Base-by-base conservation (phyloP, 2,797 vertebrate genomes). In the Atherinosoma microstoma region DNA sequence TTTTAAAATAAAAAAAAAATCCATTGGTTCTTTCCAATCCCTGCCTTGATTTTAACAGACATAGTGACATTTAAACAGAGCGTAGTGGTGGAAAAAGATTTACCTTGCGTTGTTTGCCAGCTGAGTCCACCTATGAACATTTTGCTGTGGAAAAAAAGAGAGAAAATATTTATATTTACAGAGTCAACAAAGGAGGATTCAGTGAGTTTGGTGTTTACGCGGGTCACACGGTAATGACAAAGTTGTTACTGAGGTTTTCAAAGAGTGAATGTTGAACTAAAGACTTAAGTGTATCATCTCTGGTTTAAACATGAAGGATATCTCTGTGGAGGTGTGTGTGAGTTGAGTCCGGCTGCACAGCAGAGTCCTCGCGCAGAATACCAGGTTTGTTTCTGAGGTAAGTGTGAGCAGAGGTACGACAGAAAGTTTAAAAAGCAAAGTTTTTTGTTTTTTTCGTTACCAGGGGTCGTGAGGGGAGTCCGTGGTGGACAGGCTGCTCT, bases 101-200 rank as follows among this genome's bases (percentile, higher is more conserved):
- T 95, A 98, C 97, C 97, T 98, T 98, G 97, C 87, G 97, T 98
- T 67, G 97, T 98, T 90, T 98, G 97, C 97, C 97, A 98, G 93
- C 97, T 98, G 87, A 97, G 95, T 94, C 97, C 97, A 89, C 97
- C 97, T 93, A 98, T 97, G 94, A 98, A 98, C 97, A 98, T 98
- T 95, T 98, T 98, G 93, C 97, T 98, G 94, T 77, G 92, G 89
- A 86, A 89, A 84, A 53, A 78, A 86, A 75, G 73, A 62, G 36
- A 87, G n/a, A 78, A 71, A 78, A 79, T 7, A 57, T 83, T 67
- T 27, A 54, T 58, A 77, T 73, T 72, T 65, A 40, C 59, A 68
- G 22, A 27, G 78, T 72, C 22, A 75, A 64, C 42, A 62, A 53
- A 57, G 13, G 34, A 38, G 20, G 24, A 64, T 58, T 76, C 3